Percentiles rank a stretch among this genome's conserved stretches.
phyloP scores from a whole-genome alignment of 2,888 invertebrate species.

The Chaetogeoica ovagalla region DNA sequence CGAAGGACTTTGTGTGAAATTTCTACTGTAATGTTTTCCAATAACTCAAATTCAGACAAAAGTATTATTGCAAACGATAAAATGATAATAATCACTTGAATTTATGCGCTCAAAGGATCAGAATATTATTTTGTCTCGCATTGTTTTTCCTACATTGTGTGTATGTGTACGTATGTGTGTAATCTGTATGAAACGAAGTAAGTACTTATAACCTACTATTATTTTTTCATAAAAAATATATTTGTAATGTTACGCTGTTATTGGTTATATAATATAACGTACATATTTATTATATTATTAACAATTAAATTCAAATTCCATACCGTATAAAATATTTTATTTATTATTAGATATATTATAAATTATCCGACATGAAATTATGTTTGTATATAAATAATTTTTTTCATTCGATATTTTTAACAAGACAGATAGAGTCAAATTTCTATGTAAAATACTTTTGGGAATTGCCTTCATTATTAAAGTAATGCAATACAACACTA shows the following conservation, averaged over 20 bases:
- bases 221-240: no score
- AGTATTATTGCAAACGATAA: neutral
- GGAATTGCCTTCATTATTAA: conserved; percentile 30
- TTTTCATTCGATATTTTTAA: conserved; percentile 14
- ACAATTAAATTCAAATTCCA: no score
- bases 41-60: neutral
- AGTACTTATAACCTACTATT: no score
- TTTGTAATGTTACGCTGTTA: no score
- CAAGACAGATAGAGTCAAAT: conserved; percentile 25
- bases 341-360: neutral
- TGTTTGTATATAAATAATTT: neutral
- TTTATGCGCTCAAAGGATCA: neutral
- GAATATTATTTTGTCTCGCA: no score
- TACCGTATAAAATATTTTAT: neutral
- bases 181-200: neutral
- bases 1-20: no score
- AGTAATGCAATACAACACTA: conserved; percentile 14
- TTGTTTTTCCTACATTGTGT: no score
- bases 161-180: no score
- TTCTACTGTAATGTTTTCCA: no score
- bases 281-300: no score
- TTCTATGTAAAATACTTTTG: conserved; percentile 29
- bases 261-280: no score
- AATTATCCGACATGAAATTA: no score
- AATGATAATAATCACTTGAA: neutral